Conservation (phyloP, 2,888 invertebrate species). For the Megamerina dolium region DNA sequence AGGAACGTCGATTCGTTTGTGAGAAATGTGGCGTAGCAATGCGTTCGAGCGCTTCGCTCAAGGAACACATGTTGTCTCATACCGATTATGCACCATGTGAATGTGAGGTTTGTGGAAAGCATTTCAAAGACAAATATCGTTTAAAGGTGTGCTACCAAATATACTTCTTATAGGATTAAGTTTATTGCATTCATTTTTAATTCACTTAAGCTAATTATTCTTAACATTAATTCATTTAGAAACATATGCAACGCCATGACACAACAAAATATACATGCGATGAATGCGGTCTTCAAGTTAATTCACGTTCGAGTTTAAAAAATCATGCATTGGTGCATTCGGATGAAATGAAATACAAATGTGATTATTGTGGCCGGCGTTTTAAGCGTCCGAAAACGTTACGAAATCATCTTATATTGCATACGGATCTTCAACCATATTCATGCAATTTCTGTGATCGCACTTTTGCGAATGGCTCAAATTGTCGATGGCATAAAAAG, state of each 20-base stretch:
- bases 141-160: constrained; percentile 14
- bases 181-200: neutral
- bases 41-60: constrained; percentile 48
- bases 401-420: constrained; percentile 47
- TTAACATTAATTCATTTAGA: constrained; percentile 26
- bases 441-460: constrained; percentile 49
- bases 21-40: constrained; percentile 51
- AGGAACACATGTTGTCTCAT: constrained; percentile 50
- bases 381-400: constrained; percentile 48
- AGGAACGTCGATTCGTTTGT: constrained; percentile 49
- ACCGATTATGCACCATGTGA: constrained; percentile 45
- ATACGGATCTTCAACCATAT: constrained; percentile 47
- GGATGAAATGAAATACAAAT: constrained; percentile 44
- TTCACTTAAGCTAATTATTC: too few relatives aligned
- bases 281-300: constrained; percentile 40
- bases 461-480: constrained; percentile 49
- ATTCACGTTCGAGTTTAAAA: constrained; percentile 39
- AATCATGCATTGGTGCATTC: constrained; percentile 44
- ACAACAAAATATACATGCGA: constrained; percentile 43
- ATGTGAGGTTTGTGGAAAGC: constrained; percentile 36
- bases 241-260: constrained; percentile 42
- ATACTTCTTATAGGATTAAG: neutral
- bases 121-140: constrained; percentile 37
- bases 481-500: constrained; percentile 49
- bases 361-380: constrained; percentile 43